phyloP scores from a whole-genome alignment of 2,888 invertebrate species.

The Xanthorhoe spadicearia region DNA sequence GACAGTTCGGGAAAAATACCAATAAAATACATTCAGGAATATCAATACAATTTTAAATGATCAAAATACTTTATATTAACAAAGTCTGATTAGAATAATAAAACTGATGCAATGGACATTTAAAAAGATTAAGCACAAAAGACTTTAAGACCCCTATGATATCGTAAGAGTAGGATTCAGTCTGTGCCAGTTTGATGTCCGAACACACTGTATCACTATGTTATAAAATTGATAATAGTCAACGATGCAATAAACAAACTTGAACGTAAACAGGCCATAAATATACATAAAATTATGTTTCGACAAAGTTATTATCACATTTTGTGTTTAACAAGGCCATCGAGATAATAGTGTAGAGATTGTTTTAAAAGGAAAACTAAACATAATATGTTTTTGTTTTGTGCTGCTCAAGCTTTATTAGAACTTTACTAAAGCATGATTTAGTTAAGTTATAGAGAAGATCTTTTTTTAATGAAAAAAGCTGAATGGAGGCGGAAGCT shows the following conservation, averaged over 20 bases:
- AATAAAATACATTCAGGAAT: not conserved
- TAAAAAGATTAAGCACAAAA: constrained; percentile 49
- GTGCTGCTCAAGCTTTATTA: too few species aligned
- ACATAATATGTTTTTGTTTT: constrained; percentile 11
- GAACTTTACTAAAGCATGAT: too few species aligned
- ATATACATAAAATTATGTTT: constrained; percentile 60
- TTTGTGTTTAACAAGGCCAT: constrained; percentile 58
- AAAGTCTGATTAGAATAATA: not conserved
- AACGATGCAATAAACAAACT: constrained; percentile 59
- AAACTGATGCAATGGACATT: not conserved
- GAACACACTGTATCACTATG: constrained; percentile 64
- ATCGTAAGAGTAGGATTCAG: constrained; percentile 62
- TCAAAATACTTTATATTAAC: not conserved
- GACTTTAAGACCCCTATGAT: constrained; percentile 54
- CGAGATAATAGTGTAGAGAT: constrained; percentile 50
- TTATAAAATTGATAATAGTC: constrained; percentile 76
- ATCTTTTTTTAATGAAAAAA: too few species aligned
- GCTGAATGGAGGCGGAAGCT: too few species aligned
- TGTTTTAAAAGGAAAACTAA: constrained; percentile 32
- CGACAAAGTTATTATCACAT: constrained; percentile 56
- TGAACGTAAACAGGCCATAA: constrained; percentile 59
- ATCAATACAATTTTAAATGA: not conserved
- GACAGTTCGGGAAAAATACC: not conserved
- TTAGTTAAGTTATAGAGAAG: too few species aligned
- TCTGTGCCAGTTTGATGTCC: constrained; percentile 74